Conservation (phyloP, 1,140 invertebrate species). For the Apis dorsata region DNA sequence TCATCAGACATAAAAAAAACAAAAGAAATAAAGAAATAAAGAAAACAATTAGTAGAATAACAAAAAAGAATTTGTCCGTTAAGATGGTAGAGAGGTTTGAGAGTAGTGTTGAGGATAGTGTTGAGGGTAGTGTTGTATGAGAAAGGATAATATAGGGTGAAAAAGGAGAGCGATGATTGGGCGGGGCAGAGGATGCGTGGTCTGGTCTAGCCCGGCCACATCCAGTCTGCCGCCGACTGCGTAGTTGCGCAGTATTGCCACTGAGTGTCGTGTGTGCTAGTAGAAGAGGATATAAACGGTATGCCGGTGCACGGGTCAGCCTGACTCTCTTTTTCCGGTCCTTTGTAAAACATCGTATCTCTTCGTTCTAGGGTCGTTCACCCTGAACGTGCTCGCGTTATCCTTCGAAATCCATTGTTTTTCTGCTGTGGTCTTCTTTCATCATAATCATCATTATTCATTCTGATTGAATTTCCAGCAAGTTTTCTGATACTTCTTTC, state of each 20-base stretch:
- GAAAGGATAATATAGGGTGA: constrained; percentile 14
- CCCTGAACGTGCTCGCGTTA: constrained; percentile 18
- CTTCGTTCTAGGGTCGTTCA: constrained; percentile 23
- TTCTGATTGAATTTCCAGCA: constrained; percentile 12
- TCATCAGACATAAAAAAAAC: background rate
- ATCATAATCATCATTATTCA: background rate
- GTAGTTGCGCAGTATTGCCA: constrained; percentile 38
- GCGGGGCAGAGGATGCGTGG: constrained; percentile 44
- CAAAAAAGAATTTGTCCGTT: background rate
- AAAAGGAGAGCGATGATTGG: constrained; percentile 28
- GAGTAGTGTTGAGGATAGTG: too few species aligned
- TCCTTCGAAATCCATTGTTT: background rate
- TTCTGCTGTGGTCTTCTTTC: background rate
- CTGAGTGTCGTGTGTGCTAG: background rate
- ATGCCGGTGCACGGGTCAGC: constrained; percentile 21
- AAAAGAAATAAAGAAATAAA: background rate
- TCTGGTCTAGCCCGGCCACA: constrained; percentile 56
- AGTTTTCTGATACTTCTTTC: background rate
- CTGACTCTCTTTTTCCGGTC: constrained; percentile 14
- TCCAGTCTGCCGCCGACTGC: constrained; percentile 63
- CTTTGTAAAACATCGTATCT: background rate
- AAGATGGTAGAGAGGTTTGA: constrained; percentile 18
- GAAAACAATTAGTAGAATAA: background rate
- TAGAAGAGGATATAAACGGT: constrained; percentile 23
- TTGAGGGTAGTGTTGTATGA: background rate